Percentiles rank a stretch among this genome's conserved stretches.
phyloP scores from a whole-genome alignment of 2,888 invertebrate genomes.

The Trachelus stipa region DNA sequence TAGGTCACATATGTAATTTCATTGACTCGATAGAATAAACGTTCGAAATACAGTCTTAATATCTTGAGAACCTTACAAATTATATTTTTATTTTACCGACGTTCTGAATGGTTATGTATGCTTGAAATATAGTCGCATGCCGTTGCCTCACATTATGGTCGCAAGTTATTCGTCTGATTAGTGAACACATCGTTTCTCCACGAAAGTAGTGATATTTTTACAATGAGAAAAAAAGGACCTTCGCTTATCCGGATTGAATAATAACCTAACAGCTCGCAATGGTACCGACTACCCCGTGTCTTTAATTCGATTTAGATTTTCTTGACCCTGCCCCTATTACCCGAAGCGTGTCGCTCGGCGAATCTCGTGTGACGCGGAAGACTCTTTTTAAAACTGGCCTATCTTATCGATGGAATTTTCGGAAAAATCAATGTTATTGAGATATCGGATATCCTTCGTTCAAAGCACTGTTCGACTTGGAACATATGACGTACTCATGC shows the following conservation, averaged over 20 bases:
- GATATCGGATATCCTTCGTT: background rate
- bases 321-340: background rate
- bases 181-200: background rate
- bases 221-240: background rate
- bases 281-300: background rate
- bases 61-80: background rate
- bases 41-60: background rate
- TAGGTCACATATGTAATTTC: conserved; percentile 39
- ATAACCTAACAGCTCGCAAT: background rate
- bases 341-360: background rate
- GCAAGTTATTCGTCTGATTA: background rate
- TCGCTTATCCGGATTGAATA: background rate
- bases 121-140: background rate
- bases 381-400: background rate
- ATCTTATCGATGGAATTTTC: background rate
- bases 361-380: background rate
- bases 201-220: background rate
- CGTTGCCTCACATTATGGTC: background rate
- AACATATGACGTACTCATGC: background rate
- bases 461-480: background rate
- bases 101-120: background rate
- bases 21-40: background rate
- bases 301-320: background rate
- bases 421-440: background rate
- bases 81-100: background rate